Evolutionary conservation across 2,888 invertebrate species (phyloP).

Genomic region (Metellina segmentata): DNA sequence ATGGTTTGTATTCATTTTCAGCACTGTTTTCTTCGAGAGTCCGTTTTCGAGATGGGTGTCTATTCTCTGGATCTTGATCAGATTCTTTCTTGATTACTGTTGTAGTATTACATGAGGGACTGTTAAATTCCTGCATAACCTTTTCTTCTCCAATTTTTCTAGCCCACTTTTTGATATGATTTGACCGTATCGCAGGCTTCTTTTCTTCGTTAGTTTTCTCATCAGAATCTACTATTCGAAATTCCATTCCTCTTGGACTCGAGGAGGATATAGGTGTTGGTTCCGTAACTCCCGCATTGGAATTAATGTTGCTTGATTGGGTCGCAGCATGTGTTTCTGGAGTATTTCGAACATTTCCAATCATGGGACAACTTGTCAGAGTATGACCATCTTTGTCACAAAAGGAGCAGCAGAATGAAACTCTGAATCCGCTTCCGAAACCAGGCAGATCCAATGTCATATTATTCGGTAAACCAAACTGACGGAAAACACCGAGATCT

Average conservation of each 20-base stretch:
- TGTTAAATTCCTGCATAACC: not conserved
- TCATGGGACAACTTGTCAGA: not conserved
- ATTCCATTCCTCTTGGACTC: not conserved
- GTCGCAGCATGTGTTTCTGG: not conserved
- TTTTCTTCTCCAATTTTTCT: conserved; percentile 26
- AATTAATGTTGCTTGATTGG: not conserved
- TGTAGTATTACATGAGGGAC: too few species aligned
- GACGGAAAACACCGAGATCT: conserved; percentile 15
- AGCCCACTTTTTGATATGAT: not conserved
- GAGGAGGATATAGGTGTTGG: not conserved
- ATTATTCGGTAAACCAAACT: conserved; percentile 24
- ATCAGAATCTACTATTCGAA: conserved; percentile 2
- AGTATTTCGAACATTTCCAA: not conserved
- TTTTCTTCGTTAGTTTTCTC: not conserved
- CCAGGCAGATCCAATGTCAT: not conserved
- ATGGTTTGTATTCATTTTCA: not conserved
- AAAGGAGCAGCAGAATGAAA: conserved; percentile 5
- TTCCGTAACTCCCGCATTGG: not conserved
- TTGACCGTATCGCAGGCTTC: not conserved
- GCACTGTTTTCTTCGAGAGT: not conserved
- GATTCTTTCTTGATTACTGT: too few species aligned
- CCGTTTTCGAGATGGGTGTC: too few species aligned
- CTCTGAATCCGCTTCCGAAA: not conserved
- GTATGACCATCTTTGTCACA: conserved; percentile 21
- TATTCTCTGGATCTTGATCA: too few species aligned